Base-by-base conservation (phyloP, 2,113 vertebrate species). In the Corythornis vintsioides region DNA sequence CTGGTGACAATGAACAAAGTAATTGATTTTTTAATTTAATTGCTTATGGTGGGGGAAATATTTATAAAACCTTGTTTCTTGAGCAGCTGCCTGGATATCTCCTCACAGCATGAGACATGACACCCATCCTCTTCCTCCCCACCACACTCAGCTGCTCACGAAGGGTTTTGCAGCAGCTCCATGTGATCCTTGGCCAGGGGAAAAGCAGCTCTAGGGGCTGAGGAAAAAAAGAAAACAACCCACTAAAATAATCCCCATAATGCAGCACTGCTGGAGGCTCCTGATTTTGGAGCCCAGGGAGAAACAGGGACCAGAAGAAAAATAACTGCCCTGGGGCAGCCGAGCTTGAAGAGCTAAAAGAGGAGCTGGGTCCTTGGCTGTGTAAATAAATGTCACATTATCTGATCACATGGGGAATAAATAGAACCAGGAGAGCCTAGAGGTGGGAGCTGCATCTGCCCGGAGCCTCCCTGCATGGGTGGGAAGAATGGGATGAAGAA, bases 101-200 rank as follows among this genome's bases (percentile, higher is more conserved):
- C 55, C 55, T 1, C 4, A 53, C 50, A 47, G 63, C 38, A 18
- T 0, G 1, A 40, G 29, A 38, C 0, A 0, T 3, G 15, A 12
- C 52, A 15, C 59, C 57, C 87, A 17, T 78, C 60, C 48, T 87
- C 72, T n/a, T 63, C 70, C 47, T 76, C 38, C 69, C 57, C 17
- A 13, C 48, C 33, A 7, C 35, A 19, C 2, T 8, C 60, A 35
- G 40, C 48, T 35, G 45, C 66, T 67, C 40, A 3, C 1, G 0
- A 1, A 2, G n/a, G 3, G 3, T 61, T 86, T 86, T 55, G 50
- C 61, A 60, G 83, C 1, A 2, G 56, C 52, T 75, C 73, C 0
- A 0, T 2, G 5, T 0, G 3, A 53, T 64, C 69, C 45, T 53
- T 2, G 1, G 7, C 31, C 0, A 0, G 9, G 45, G 38, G 6